Base-by-base conservation (phyloP, 2,888 invertebrate species). In the Artemia sinica region DNA sequence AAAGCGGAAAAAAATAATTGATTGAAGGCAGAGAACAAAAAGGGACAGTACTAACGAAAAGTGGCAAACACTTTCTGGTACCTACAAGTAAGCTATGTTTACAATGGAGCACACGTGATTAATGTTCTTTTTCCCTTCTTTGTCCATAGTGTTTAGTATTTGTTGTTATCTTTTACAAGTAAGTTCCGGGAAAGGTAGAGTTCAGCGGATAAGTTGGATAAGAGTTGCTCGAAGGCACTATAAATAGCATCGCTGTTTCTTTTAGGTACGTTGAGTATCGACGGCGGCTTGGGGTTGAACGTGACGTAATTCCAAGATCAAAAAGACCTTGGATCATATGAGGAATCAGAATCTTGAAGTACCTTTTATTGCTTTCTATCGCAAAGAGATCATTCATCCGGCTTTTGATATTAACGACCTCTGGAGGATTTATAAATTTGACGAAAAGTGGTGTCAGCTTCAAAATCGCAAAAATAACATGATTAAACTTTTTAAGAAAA, bases 301-400 rank as follows among this genome's bases (percentile, higher is more conserved):
- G 78, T 72, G 85, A 77, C 81, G 70, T 74, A 13, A 82, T 91
- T 28, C 85, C 84, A n/a, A 95, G 80, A 96, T 97, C 68, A 86
- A 88, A 66, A 92, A 94, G 77, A 92, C 93, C 0, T 79, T 98
- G 41, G 92, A 95, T 75, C 95, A 95, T 76, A 95, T 98, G 85
- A 81, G 96, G 63, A 95, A 94, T 77, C 91, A 95, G 75, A 87
- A 90, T 67, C 81, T 94, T 73, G 97, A 98, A 80, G 95, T 97
- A 65, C 97, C 98, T 0, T 98, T 98, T 78, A 98, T 98, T 74
- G 93, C 94, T 0, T 96, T 95, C 79, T 99, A 98, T 77, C 84
- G 97, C 49, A 98, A 98, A 78, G 98, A 99, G 78, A 94, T 94
- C 74, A 92, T 97, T 0, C 88, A 91, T 75, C 93, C 94, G 0